Conservation (phyloP, 1,140 invertebrate species). For the Microplitis demolitor region DNA sequence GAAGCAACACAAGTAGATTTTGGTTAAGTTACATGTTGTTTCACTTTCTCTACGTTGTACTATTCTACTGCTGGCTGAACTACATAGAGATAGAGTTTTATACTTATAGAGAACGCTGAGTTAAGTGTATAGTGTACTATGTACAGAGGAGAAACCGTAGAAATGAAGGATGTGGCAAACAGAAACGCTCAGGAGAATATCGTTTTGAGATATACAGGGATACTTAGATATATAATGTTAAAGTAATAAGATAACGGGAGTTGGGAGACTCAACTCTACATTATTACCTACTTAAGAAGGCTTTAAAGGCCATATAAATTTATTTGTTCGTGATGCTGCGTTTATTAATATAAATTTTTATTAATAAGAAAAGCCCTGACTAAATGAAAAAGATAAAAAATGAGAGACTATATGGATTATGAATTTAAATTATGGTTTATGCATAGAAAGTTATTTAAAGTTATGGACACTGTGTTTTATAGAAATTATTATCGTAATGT, state of each 20-base stretch:
- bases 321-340: slow-evolving; percentile 18
- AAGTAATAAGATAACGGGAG: slow-evolving; percentile 40
- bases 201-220: slow-evolving; percentile 8
- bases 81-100: not conserved
- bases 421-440: too few relatives aligned
- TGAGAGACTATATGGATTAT: too few relatives aligned
- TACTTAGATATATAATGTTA: slow-evolving; percentile 20
- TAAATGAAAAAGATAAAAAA: too few relatives aligned
- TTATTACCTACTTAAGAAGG: slow-evolving; percentile 41
- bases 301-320: too few relatives aligned
- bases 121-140: too few relatives aligned
- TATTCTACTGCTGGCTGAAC: slow-evolving; percentile 18
- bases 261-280: slow-evolving; percentile 34
- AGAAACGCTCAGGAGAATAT: too few relatives aligned
- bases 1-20: slow-evolving; percentile 27
- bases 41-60: slow-evolving; percentile 2
- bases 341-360: slow-evolving; percentile 22
- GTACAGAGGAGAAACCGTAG: not conserved
- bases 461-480: too few relatives aligned
- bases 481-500: too few relatives aligned
- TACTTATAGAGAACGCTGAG: too few relatives aligned
- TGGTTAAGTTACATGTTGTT: slow-evolving; percentile 9
- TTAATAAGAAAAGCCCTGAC: not conserved
- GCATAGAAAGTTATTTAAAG: too few relatives aligned
- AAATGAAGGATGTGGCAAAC: slow-evolving; percentile 12